These are phyloP conservation scores for zebrafish (Danio rerio) DNA, from an alignment of 2,113 vertebrate genomes.

Conservation along the genomic window GRCz12tu NC_133193.1:17063001-17063500, in stretches of 20 bases:
- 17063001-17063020: conserved; percentile 40
- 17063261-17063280: conserved; percentile 60
- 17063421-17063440: conserved; percentile 74
- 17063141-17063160: conserved; percentile 57
- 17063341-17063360: conserved; percentile 67
- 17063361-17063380: conserved; percentile 65
- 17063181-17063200: conserved; percentile 37
- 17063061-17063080: conserved; percentile 76
- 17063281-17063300: conserved; percentile 28
- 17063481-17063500: conserved; percentile 13
- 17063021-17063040: conserved; percentile 70
- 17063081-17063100: conserved; percentile 70
- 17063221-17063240: conserved; percentile 55
- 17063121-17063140: conserved; percentile 61
- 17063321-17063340: conserved; percentile 67
- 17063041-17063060: conserved; percentile 74
- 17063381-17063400: conserved; percentile 73
- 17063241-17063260: conserved; percentile 57
- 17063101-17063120: conserved; percentile 71
- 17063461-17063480: conserved; percentile 66
- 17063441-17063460: conserved; percentile 75
- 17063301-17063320: conserved; percentile 48
- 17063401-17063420: conserved; percentile 67
- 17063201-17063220: not conserved
- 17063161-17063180: conserved; percentile 41